A percentile compares a stretch with the other conserved stretches of the same genome.
phyloP scores from a whole-genome alignment of 2,888 invertebrate genomes.

The Scaptomyza cyrtandrae region DNA sequence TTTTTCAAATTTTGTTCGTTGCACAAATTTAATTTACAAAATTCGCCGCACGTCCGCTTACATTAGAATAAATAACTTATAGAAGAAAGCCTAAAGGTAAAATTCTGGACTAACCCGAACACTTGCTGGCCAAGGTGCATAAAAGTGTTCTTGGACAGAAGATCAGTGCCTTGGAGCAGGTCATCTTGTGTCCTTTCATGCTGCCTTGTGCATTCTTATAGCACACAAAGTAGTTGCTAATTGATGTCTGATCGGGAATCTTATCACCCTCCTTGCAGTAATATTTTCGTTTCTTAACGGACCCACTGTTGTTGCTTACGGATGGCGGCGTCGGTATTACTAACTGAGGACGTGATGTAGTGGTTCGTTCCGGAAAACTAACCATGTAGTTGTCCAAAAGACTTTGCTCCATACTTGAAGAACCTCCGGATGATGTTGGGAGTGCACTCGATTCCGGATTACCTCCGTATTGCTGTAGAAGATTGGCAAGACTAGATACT shows the following conservation, averaged over 20 bases:
- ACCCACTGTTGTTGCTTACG: constrained; percentile 12
- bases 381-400: constrained; percentile 63
- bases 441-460: constrained; percentile 5
- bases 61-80: constrained; percentile 72
- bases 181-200: constrained; percentile 85
- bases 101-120: constrained; percentile 63
- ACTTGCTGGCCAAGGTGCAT: constrained; percentile 84
- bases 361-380: constrained; percentile 36
- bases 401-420: constrained; percentile 62
- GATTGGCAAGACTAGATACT: constrained; percentile 70
- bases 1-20: neutral
- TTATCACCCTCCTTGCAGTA: constrained; percentile 85
- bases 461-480: constrained; percentile 71
- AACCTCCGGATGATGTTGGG: neutral
- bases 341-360: constrained; percentile 35
- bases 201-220: constrained; percentile 82
- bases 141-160: constrained; percentile 85
- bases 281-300: constrained; percentile 80
- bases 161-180: constrained; percentile 84
- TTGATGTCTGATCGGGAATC: constrained; percentile 84
- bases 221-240: constrained; percentile 85
- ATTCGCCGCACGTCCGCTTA: constrained; percentile 34
- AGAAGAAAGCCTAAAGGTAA: constrained; percentile 12
- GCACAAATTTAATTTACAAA: constrained; percentile 15
- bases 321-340: constrained; percentile 25